Base-by-base conservation (phyloP, 1,140 invertebrate species). In the Microplitis mediator region DNA sequence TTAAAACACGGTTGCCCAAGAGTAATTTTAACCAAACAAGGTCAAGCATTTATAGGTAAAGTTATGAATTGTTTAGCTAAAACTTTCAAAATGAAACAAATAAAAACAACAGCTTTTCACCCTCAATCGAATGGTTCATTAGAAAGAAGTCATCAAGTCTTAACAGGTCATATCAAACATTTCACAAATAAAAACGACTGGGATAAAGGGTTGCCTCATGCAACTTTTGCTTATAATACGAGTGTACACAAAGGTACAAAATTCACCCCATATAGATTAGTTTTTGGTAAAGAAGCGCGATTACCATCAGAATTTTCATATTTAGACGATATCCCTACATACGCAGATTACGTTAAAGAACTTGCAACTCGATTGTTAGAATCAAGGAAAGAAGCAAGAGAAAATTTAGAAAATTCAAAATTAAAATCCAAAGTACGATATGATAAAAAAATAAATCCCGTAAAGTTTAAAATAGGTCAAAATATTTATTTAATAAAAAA, bases 141-240 rank as follows among this genome's bases (percentile, higher is more conserved):
- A 23, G 77, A 78, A 75, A 45, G 79, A 35, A 73, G 71, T n/a
- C 76, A 81, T 73, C 34, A 61, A 16, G 73, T 77, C 16, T 54
- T 80, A 32, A 51, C 13, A 13, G 75, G 77, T 16, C 80, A 77
- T 67, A 69, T 80, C 32, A 76, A 68, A 70, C 58, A 76, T 74
- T 83, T 78, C 56, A 60, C 74, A 5, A 64, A 75, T 11, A 52
- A 60, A 5, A 71, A 67, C 5, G 77, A 86, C 71, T 88, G 85
- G 86, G 79, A 86, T 56, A 32, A 75, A 16, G 78, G 72, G n/a
- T 32, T 85, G 2, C 74, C 73, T 4, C 76, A 74, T 66, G 78
- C 80, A 4, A 72, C 62, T 34, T 52, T 69, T 6, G 34, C 72
- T 0, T 76, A 76, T 23, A 74, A 76, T 51, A 64, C 64, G 0